Base-by-base conservation (phyloP, 2,888 invertebrate species). In the Dryadula phaetusa region DNA sequence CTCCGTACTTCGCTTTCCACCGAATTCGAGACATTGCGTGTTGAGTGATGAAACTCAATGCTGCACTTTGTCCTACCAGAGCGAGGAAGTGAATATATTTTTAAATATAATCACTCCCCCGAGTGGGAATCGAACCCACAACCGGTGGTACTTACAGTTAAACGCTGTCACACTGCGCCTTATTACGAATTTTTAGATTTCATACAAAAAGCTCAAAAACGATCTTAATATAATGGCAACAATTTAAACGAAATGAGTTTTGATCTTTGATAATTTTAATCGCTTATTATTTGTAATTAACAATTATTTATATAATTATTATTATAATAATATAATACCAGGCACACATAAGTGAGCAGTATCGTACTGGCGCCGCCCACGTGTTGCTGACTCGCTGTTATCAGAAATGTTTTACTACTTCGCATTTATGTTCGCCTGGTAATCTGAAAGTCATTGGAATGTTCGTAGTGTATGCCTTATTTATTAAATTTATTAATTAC, bases 351-450 rank as follows among this genome's bases (percentile, higher is more conserved):
- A 85, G 77, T 71, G 73, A 73, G 62, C 65, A 71, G 74, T 74
- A 73, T 73, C 75, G 54, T 46, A 72, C 75, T 77, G 84, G 84
- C 84, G 86, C 85, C 85, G 78, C 77, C 37, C 66, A 69, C 79
- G 75, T 81, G 60, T 58, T 74, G 86, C 86, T 85, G 84, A 86
- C 73, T 80, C 83, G 81, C 78, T 77, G 76, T 79, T 82, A 81
- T 79, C 78, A 76, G 81, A 83, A 86, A 72, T 61, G 68, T 54
- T 52, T 68, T 47, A 56, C 58, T 64, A 67, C 66, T 52, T 58
- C 14, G 67, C 72, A 77, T 62, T 79, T 79, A 82, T 86, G 81
- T 25, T 64, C 67, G 77, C 85, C 83, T 86, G 80, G 85, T 87
- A 80, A 73, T 74, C 74, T 69, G 70, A 71, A 74, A 73, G 72